Percentiles rank a stretch among this genome's conserved stretches.
These are phyloP conservation scores for Geotria australis DNA, from an alignment of 2,797 vertebrate species.

Conservation along the genomic window DNA sequence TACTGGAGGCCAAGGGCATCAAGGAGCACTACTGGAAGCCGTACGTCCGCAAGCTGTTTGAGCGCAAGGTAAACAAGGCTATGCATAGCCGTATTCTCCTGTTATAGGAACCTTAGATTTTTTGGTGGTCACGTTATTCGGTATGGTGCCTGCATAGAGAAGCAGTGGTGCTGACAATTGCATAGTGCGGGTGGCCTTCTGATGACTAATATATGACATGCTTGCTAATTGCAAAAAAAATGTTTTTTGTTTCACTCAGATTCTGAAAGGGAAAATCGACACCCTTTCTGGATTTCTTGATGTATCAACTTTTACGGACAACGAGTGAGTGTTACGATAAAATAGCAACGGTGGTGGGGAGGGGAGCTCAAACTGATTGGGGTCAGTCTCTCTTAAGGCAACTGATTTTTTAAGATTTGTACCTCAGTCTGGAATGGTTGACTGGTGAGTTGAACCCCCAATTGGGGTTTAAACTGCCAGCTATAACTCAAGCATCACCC, in stretches of 20 bases:
- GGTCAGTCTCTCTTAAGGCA: no score
- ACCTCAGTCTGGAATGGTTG: no score
- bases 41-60: slow-evolving; percentile 53
- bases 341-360: neutral
- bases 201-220: neutral
- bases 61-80: slow-evolving; percentile 26
- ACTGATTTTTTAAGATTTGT: no score
- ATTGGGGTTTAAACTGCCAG: no score
- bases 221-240: neutral
- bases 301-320: slow-evolving; percentile 52
- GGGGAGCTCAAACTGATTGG: neutral
- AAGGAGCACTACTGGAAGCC: slow-evolving; percentile 92
- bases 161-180: no score
- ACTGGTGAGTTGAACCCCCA: no score
- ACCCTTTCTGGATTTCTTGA: slow-evolving; percentile 35
- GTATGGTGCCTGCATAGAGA: no score
- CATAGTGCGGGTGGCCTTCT: no score
- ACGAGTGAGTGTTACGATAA: slow-evolving; percentile 28
- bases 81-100: no score
- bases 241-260: slow-evolving; percentile 14
- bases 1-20: slow-evolving; percentile 79
- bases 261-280: slow-evolving; percentile 43
- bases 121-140: no score
- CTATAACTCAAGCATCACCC: no score
- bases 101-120: no score